Conservation (phyloP, 2,113 vertebrate species). For the Actenoides hombroni region DNA sequence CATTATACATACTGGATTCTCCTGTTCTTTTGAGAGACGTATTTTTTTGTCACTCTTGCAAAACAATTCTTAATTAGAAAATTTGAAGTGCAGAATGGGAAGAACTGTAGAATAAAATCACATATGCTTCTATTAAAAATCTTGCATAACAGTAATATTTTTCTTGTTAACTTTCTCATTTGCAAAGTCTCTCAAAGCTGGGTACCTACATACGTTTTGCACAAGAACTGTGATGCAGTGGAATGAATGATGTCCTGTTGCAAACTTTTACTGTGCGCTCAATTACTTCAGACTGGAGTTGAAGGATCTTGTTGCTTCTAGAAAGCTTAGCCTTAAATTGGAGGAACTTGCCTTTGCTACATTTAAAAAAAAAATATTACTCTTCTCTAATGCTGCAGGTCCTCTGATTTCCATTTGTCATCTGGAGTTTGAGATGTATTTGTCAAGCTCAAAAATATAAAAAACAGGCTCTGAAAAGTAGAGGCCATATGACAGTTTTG, state of each 20-base stretch:
- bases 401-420: not conserved
- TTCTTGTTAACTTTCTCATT: not conserved
- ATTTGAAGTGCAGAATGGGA: not conserved
- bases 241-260: not conserved
- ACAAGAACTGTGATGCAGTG: not conserved
- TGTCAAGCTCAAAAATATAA: not conserved
- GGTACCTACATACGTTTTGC: not conserved
- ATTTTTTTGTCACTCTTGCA: not conserved
- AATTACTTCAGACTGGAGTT: not conserved
- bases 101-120: not conserved
- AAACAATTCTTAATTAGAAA: not conserved
- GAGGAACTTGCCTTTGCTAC: not conserved
- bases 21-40: accelerated
- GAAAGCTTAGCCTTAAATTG: not conserved
- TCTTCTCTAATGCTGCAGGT: not conserved
- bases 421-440: not conserved
- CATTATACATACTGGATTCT: not conserved
- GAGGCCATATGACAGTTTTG: not conserved
- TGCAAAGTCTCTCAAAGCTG: not conserved
- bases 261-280: not conserved
- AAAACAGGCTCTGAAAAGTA: not conserved
- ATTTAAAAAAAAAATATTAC: too few species aligned
- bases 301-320: not conserved
- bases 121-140: not conserved
- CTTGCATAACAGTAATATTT: not conserved